phyloP scores from a whole-genome alignment of 2,888 invertebrate species.

The Synanthedon formicaeformis region DNA sequence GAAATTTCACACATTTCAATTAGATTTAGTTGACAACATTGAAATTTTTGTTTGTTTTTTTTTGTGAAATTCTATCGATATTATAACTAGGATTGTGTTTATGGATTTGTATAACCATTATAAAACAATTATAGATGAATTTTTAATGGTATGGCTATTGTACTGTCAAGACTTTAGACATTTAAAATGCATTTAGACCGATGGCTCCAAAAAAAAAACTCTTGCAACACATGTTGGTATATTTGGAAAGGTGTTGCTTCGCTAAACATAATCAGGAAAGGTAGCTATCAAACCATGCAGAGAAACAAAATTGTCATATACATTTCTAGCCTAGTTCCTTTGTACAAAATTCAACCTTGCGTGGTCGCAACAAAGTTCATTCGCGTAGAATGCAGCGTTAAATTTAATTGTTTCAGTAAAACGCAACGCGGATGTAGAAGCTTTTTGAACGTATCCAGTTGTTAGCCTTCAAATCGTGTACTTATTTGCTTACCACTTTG shows the following conservation, averaged over 20 bases:
- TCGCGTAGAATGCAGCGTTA: slow-evolving; percentile 8
- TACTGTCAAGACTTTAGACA: too few species aligned
- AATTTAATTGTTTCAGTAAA: slow-evolving; percentile 18
- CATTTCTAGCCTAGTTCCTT: neutral
- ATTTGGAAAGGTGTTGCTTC: slow-evolving; percentile 19
- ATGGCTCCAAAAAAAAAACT: neutral
- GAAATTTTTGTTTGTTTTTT: too few species aligned
- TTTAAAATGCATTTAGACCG: neutral
- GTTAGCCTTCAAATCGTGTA: slow-evolving; percentile 45
- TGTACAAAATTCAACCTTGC: slow-evolving; percentile 17
- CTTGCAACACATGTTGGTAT: neutral
- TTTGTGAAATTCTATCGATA: too few species aligned
- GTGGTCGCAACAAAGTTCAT: slow-evolving; percentile 11
- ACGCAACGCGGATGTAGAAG: slow-evolving; percentile 50
- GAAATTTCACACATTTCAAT: too few species aligned
- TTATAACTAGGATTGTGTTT: too few species aligned
- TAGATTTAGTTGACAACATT: too few species aligned
- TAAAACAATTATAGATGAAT: too few species aligned
- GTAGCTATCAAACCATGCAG: slow-evolving; percentile 27
- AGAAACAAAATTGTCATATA: slow-evolving; percentile 6
- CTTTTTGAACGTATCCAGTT: slow-evolving; percentile 49
- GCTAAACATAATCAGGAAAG: slow-evolving; percentile 24
- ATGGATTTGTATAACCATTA: too few species aligned
- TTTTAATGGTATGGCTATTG: too few species aligned
- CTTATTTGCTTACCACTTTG: slow-evolving; percentile 14